Evolutionary conservation across 2,113 vertebrate genomes (phyloP).

Genomic region (Aptenodytes forsteri): DNA sequence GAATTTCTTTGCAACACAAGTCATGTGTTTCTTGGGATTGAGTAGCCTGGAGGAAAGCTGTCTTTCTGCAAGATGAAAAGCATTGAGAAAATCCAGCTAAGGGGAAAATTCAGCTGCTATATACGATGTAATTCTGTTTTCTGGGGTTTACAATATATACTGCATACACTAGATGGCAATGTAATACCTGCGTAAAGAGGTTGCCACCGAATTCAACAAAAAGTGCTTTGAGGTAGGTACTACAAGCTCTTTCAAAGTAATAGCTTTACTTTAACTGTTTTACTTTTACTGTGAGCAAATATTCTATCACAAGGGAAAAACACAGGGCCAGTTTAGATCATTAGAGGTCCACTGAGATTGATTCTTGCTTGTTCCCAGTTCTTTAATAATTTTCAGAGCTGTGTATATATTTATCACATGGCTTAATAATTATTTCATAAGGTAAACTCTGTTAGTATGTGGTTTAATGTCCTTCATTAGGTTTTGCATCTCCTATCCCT

Average conservation of each 20-base stretch:
- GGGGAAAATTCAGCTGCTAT: background rate
- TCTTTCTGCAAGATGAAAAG: background rate
- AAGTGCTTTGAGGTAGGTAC: background rate
- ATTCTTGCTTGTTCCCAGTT: background rate
- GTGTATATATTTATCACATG: background rate
- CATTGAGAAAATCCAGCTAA: background rate
- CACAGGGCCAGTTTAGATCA: background rate
- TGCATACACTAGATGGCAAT: constrained; percentile 69
- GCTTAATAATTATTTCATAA: background rate
- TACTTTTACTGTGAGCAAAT: background rate
- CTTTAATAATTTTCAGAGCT: background rate
- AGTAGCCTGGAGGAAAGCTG: background rate
- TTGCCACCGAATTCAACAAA: background rate
- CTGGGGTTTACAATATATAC: background rate
- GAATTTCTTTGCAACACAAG: background rate
- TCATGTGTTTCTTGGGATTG: fast-evolving
- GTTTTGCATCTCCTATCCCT: background rate
- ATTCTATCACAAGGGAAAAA: background rate
- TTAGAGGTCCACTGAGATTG: background rate
- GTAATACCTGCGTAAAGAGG: background rate
- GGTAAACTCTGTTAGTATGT: background rate
- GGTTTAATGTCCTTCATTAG: background rate
- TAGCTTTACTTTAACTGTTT: background rate
- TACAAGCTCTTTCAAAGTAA: background rate
- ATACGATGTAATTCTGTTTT: background rate